Evolutionary conservation across 2,888 invertebrate species (phyloP), one percentile per base, ranked within the genome.

Genomic region (Agonopterix arenella): DNA sequence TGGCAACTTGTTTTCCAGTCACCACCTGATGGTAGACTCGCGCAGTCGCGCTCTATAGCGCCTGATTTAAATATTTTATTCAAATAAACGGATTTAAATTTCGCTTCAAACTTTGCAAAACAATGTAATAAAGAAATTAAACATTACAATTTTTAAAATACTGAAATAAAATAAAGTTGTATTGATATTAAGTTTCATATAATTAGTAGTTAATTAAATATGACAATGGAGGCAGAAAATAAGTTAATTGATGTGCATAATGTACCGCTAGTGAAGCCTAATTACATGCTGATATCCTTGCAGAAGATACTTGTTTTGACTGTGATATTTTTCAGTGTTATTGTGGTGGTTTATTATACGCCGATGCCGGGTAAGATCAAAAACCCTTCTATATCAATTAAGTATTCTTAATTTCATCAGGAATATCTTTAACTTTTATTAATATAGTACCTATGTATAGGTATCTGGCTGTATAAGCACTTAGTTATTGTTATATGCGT

Each of bases 321-420:
- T 64, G 91, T 93, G 54, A 91, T 94, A 75, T 82, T 92, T 48
- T 90, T 91, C 13, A 91, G 92, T 63, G 93, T 93, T 52, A 82
- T 93, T 46, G 91, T 94, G 48, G 92, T 94, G 56, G 91, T 94
- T 58, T 92, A 94, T 73, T 90, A 93, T 54, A 93, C 94, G 45
- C 94, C 94, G 16, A 88, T 93, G 83, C 94, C 94, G 88, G 93
- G 94, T 94, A 81, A 52, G 57, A 40, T 40, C 10, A 4, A n/a
- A 40, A 1, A 28, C 28, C 1, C 5, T 1, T 28, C 13, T 7
- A 7, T 28, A 28, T 4, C 28, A 28, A 5, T 28, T 28, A 28
- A 5, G 28, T 28, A 1, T 28, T 28, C 28, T 28, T 28, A 28
- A 28, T 28, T 28, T 28, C 28, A 28, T 28, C 28, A 28, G 5